Base-by-base conservation (phyloP, 2,113 vertebrate species). In the Tragelaphus imberbis region DNA sequence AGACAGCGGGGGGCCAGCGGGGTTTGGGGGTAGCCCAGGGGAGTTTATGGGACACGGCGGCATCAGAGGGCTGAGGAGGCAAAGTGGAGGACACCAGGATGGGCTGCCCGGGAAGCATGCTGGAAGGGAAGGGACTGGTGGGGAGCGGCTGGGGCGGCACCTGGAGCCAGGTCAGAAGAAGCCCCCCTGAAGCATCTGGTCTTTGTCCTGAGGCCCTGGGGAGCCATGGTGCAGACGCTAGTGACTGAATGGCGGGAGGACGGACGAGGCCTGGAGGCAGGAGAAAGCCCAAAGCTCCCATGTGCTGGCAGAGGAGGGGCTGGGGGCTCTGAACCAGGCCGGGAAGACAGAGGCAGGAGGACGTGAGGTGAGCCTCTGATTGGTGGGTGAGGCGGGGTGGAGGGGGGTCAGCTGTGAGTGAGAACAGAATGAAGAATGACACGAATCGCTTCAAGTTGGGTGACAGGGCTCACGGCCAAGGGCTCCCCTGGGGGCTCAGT, bases 361-460 rank as follows among this genome's bases (percentile, higher is more conserved):
- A n/a, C 5, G 10, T 2, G 2, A 19, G 21, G 21, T 1, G 13
- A 56, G 40, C 9, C 8, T 75, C 13, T 58, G 21, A 75, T 0
- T 5, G 9, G 13, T 36, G n/a, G 5, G 5, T 40, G n/a, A 30
- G 51, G 51, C 2, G n/a, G 36, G 7, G 27, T 23, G 16, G 30
- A 28, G 40, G 30, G n/a, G 33, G 40, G 6, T 44, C 15, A 5
- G 27, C 33, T 47, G 21, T 47, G 19, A 58, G 40, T 6, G 15
- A 21, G 36, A 51, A 25, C 68, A 56, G 36, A 80, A n/a, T 25
- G 59, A 25, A 13, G 61, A 44, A 5, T 2, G 23, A 10, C 28
- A 5, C 1, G 53, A 55, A 55, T 25, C 0, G 2, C 53, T n/a
- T 40, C 91, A 80, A 6, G 30, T 0, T 7, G 55, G n/a, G 47